Evolutionary conservation across 2,888 invertebrate genomes (phyloP).

Genomic region (Synanthedon myopaeformis): DNA sequence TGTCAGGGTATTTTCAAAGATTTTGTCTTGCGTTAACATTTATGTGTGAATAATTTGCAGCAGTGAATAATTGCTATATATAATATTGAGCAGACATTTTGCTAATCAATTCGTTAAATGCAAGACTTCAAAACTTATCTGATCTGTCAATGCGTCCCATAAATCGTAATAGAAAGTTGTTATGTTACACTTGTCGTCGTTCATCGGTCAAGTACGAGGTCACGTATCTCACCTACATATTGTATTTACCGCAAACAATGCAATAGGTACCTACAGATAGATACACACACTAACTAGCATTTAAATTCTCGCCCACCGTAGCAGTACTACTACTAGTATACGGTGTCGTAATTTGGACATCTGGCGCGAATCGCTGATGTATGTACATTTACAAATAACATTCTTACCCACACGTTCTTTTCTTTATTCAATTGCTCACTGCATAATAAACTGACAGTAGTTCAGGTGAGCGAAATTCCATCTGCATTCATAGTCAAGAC

Average conservation of each 20-base stretch:
- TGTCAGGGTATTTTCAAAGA: no score
- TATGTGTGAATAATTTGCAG: no score
- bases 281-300: background rate
- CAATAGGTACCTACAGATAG: constrained; percentile 8
- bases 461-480: no score
- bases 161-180: constrained; percentile 22
- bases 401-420: background rate
- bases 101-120: no score
- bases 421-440: background rate
- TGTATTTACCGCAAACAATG: background rate
- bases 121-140: no score
- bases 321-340: background rate
- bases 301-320: constrained; percentile 12
- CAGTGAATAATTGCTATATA: no score
- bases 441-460: no score
- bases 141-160: background rate
- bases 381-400: constrained; percentile 25
- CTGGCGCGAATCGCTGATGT: constrained; percentile 43
- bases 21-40: no score
- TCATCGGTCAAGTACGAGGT: constrained; percentile 18
- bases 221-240: constrained; percentile 9
- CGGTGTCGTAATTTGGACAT: constrained; percentile 38
- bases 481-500: no score
- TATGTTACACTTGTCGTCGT: constrained; percentile 18
- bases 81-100: no score